Evolutionary conservation across 2,797 vertebrate genomes (phyloP).

Genomic region (Megalops cyprinoides): DNA sequence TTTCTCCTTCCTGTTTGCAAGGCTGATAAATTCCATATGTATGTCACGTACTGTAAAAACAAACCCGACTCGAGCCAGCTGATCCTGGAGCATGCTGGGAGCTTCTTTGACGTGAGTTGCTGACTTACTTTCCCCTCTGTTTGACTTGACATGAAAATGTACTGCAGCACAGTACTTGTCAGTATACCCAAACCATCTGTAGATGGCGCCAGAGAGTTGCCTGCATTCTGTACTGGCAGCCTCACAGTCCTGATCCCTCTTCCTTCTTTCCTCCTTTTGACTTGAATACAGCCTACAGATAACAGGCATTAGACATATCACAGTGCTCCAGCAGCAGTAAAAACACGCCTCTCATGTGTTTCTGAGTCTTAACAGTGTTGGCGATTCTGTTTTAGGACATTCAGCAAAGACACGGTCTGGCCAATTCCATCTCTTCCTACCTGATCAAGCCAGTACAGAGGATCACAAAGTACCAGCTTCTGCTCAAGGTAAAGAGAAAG

Average conservation of each 20-base stretch:
- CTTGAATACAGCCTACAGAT: neutral
- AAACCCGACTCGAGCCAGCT: conserved; percentile 96
- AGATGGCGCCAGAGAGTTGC: conserved; percentile 31
- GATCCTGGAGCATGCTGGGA: conserved; percentile 90
- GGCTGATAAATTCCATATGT: conserved; percentile 99
- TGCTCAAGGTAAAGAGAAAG: conserved; percentile 85
- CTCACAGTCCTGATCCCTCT: neutral
- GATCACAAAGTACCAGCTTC: conserved; percentile 97
- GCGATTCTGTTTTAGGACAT: conserved; percentile 81
- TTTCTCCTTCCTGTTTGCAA: conserved; percentile 59
- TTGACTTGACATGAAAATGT: neutral
- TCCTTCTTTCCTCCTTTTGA: neutral
- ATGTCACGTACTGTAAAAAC: conserved; percentile 98
- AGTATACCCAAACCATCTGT: neutral
- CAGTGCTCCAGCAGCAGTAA: neutral
- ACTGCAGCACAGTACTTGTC: neutral
- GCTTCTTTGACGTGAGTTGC: conserved; percentile 92
- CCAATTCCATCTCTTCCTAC: conserved; percentile 96
- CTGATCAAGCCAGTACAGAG: conserved; percentile 97
- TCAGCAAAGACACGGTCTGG: conserved; percentile 89
- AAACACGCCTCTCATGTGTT: neutral
- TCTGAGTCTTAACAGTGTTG: neutral
- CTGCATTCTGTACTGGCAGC: conserved; percentile 2
- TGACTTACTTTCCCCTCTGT: no score
- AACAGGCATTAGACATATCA: neutral